Evolutionary conservation across 2,797 vertebrate genomes (phyloP).

Genomic region (Phoeniculus purpureus): DNA sequence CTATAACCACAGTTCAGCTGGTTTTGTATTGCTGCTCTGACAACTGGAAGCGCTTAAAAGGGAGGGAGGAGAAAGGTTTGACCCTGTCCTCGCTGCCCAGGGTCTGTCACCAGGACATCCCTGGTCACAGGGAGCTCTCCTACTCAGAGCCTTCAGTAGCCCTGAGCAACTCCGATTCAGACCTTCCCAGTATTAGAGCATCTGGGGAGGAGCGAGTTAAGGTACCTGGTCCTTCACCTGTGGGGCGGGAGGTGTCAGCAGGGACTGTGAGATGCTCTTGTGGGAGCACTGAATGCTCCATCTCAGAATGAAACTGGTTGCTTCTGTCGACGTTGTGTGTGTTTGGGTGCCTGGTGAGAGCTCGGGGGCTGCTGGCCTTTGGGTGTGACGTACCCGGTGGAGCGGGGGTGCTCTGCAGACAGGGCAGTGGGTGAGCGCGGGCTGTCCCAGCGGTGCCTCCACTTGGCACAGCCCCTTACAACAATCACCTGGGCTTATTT

Average conservation of each 20-base stretch:
- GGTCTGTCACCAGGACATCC: rapidly evolving
- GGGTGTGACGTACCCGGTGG: neutral
- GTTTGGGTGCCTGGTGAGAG: neutral
- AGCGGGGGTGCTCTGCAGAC: neutral
- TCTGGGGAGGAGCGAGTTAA: neutral
- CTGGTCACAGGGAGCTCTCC: neutral
- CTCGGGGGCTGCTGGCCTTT: neutral
- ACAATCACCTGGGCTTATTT: neutral
- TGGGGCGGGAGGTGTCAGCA: rapidly evolving
- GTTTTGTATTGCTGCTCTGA: neutral
- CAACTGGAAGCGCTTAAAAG: conserved; percentile 13
- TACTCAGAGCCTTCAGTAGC: neutral
- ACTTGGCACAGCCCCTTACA: neutral
- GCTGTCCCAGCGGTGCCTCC: neutral
- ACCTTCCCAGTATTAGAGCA: neutral
- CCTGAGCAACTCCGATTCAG: neutral
- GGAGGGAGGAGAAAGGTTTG: neutral
- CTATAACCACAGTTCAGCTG: conserved; percentile 44
- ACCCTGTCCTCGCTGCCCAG: neutral
- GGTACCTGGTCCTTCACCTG: neutral
- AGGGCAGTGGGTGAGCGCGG: too few species aligned
- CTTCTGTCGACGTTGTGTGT: neutral
- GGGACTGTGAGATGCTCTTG: neutral
- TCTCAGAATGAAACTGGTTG: neutral
- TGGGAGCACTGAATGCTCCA: neutral